Evolutionary conservation across 2,888 invertebrate species (phyloP), one percentile per base, ranked within the genome.

Genomic region (Ophion costatus): DNA sequence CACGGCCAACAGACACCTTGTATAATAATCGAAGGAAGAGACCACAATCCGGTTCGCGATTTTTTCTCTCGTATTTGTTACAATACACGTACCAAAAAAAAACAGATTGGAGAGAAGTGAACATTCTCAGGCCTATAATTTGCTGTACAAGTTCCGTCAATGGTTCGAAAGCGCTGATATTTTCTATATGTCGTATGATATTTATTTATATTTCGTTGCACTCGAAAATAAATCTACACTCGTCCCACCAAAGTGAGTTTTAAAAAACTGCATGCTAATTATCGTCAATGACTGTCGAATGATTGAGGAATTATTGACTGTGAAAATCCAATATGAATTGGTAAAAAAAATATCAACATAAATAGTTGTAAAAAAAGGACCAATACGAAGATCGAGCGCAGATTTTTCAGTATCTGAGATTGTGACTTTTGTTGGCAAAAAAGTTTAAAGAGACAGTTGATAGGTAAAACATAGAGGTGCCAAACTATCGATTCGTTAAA

Each of bases 1-100:
- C 51, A 20, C 33, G 29, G 67, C 74, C 10, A 56, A 69, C 67
- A 78, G 75, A 42, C 71, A 76, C 67, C 77, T 75, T 59, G 67
- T 51, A 76, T 74, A 74, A 83, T 75, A 71, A 79, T 38, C 63
- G 61, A 61, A 75, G 70, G 45, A 61, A 69, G 64, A 22, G 29
- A 77, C 73, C 73, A 73, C 11, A 17, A 67, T 80, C 76, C 71
- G 24, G 79, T 84, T 78, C 38, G 14, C 51, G 10, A 7, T 69
- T 56, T 38, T 70, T 80, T 59, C 7, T 9, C 7, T 29, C 59
- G 67, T 56, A 69, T 74, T 71, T 69, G 64, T 75, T 42, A 51
- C 22, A n/a, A 64, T 11, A n/a, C 38, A 3, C n/a, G 7, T 22
- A 20, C 29, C 14, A 22, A 24, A 4, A 45, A 9, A 24, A 17